phyloP scores from a whole-genome alignment of 2,797 vertebrate species.

The Notoglanidium macrostoma region DNA sequence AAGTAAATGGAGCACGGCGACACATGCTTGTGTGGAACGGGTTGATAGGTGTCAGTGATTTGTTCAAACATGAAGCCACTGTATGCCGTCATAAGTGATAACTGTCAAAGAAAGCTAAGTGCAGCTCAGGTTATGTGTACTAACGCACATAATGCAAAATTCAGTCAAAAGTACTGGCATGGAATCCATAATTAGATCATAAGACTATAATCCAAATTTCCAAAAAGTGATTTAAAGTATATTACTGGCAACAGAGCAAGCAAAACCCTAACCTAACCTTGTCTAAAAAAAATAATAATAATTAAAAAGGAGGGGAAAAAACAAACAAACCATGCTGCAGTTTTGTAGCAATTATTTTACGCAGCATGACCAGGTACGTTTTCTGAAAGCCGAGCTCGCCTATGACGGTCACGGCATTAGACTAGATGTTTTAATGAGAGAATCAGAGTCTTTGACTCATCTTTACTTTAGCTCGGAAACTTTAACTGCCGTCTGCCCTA shows the following conservation, averaged over 20 bases:
- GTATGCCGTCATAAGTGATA: conserved; percentile 28
- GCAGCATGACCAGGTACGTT: conserved; percentile 32
- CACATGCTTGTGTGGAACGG: background rate
- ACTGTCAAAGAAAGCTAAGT: conserved; percentile 11
- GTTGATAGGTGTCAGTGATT: conserved; percentile 22
- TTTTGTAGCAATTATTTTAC: conserved; percentile 40
- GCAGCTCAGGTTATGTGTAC: conserved; percentile 3
- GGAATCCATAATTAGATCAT: conserved; percentile 26
- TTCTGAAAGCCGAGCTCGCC: conserved; percentile 19
- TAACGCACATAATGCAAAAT: background rate
- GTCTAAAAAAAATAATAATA: background rate
- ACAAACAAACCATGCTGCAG: background rate
- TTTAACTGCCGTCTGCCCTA: conserved; percentile 74
- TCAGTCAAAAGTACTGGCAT: background rate
- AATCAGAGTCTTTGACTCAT: conserved; percentile 66
- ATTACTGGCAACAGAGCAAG: conserved; percentile 29
- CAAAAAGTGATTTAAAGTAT: conserved; percentile 25
- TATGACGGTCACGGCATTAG: conserved; percentile 20
- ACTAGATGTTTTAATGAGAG: conserved; percentile 36
- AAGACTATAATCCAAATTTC: conserved; percentile 4
- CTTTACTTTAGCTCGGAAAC: conserved; percentile 72
- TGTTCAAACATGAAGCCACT: conserved; percentile 12
- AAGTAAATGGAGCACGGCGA: conserved; percentile 30
- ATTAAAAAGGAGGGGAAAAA: too few relatives aligned
- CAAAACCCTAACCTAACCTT: background rate